Conservation (phyloP, 2,797 vertebrate species). For the Lutjanus argentimaculatus region DNA sequence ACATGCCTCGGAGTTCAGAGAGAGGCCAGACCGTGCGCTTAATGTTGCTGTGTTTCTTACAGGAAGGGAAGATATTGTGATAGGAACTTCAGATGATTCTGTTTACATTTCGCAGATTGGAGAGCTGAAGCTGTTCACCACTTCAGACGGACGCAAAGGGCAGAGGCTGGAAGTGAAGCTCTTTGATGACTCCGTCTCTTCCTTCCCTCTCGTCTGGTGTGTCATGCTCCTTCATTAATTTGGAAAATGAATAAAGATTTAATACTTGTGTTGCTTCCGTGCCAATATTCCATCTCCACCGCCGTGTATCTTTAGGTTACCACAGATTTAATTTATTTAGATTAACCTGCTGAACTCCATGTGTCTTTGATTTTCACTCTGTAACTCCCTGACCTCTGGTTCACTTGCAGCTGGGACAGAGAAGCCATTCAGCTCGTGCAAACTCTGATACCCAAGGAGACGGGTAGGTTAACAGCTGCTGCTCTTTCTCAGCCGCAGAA, state of each 20-base stretch:
- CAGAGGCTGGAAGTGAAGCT: slow-evolving; percentile 95
- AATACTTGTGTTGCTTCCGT: slow-evolving; percentile 34
- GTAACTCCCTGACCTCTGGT: slow-evolving; percentile 67
- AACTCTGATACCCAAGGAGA: slow-evolving; percentile 91
- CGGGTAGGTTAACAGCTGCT: slow-evolving; percentile 85
- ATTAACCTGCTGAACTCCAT: slow-evolving; percentile 32
- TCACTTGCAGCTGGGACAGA: slow-evolving; percentile 93
- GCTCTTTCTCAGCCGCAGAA: slow-evolving; percentile 59
- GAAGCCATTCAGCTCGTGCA: slow-evolving; percentile 93
- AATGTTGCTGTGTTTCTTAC: slow-evolving; percentile 1
- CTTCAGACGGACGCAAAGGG: slow-evolving; percentile 93
- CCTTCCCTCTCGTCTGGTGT: slow-evolving; percentile 94
- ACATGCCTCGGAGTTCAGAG: slow-evolving; percentile 47
- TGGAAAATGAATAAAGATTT: slow-evolving; percentile 48
- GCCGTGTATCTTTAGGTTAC: slow-evolving; percentile 34
- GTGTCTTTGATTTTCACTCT: slow-evolving; percentile 69
- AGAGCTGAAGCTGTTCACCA: slow-evolving; percentile 91
- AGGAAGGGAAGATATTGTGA: slow-evolving; percentile 30
- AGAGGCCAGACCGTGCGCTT: slow-evolving; percentile 31
- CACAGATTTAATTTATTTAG: slow-evolving; percentile 46
- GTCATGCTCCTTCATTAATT: slow-evolving; percentile 44
- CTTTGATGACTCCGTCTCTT: slow-evolving; percentile 92
- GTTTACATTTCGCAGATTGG: slow-evolving; percentile 88
- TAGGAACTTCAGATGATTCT: slow-evolving; percentile 44
- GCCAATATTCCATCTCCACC: slow-evolving; percentile 29